Conservation (phyloP, 2,888 invertebrate species). For the Caenorhabditis parvicauda region DNA sequence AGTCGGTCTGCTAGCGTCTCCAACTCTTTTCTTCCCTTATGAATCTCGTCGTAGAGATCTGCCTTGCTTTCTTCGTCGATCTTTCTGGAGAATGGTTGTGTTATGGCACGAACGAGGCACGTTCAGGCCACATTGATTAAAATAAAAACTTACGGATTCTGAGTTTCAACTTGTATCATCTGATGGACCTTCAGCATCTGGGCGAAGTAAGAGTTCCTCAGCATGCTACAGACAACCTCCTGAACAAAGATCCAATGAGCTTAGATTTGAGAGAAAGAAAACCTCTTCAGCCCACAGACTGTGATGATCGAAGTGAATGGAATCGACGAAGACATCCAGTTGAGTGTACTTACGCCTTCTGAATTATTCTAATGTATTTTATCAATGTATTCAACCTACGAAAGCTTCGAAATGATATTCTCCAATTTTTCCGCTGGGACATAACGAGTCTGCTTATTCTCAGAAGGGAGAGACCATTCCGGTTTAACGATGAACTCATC, state of each 20-base stretch:
- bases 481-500: no score
- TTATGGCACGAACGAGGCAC: not conserved
- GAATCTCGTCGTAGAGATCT: conserved; percentile 8
- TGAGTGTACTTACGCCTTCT: conserved; percentile 15
- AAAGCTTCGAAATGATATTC: no score
- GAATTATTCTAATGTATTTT: not conserved
- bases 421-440: no score
- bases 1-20: conserved; percentile 11
- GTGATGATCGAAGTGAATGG: conserved; percentile 31
- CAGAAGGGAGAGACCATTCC: no score
- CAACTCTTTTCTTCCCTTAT: conserved; percentile 9
- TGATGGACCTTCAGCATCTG: conserved; percentile 19
- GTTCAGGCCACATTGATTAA: not conserved
- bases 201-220: conserved; percentile 14
- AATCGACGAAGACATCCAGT: conserved; percentile 26
- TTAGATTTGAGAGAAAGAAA: no score
- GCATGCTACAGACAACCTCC: conserved; percentile 8
- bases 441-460: no score
- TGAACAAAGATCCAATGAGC: no score
- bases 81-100: conserved; percentile 4
- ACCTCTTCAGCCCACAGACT: conserved; percentile 17
- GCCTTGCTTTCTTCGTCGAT: conserved; percentile 4
- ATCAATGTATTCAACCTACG: no score
- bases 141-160: conserved; percentile 16
- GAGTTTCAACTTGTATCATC: conserved; percentile 11